Base-by-base conservation (phyloP, 2,113 vertebrate genomes). In the Rhipidura dahli region DNA sequence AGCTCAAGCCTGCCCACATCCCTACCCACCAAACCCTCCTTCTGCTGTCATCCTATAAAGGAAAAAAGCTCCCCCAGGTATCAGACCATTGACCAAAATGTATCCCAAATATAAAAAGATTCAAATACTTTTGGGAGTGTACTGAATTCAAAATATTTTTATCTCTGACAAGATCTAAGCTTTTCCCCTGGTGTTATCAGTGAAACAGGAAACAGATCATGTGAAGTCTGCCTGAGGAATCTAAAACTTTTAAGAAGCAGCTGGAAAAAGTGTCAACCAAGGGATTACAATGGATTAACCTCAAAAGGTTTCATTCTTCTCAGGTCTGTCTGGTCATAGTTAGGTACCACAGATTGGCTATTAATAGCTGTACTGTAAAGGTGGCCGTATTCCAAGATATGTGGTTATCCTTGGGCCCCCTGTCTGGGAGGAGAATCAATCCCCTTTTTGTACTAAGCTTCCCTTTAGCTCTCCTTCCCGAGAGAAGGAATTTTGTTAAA, bases 271-370 rank as follows among this genome's bases (percentile, higher is more conserved):
- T 66, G 33, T 53, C 79, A 85, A 19, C 68, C 44, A 51, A 70
- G 9, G 44, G 64, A 95, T 95, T 95, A 88, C 60, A 83, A 63
- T 3, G 49, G 90, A 95, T 95, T 96, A 94, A 79, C 53, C 60
- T 84, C 22, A 13, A 13, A 79, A 66, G 44, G 50, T 66, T 89
- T 57, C 35, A 22, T 85, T 96, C 81, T 89, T 89, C 76, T 82
- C 35, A 53, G 51, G 33, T 71, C 30, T 51, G 31, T 18, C n/a
- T 76, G 33, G 23, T 70, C 50, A 33, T 21, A 83, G 73, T 35
- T 45, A 37, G 19, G 39, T 76, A 77, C 28, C 83, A 65, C n/a
- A 81, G 56, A 56, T 2, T 50, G 51, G 50, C 51, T 57, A 23
- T 78, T 50, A 71, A 91, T 2, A 77, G 49, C 45, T 20, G 37